Conservation (phyloP, 2,797 vertebrate genomes). For the Acanthornis magna region DNA sequence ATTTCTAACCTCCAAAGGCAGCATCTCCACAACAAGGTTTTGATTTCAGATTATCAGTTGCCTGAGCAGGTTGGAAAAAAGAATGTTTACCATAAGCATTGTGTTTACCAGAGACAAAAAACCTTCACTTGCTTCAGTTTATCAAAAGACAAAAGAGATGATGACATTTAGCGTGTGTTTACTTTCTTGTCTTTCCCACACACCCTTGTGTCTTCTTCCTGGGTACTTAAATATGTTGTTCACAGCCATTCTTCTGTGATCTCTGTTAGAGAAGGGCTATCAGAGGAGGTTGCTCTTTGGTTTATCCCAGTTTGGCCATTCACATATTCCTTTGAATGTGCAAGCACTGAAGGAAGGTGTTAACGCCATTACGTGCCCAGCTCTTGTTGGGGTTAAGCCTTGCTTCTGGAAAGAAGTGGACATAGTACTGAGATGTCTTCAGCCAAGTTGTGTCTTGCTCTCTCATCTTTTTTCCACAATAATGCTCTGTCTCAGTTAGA, state of each 20-base stretch:
- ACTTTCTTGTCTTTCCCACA: background rate
- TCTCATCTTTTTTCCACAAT: background rate
- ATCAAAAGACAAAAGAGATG: background rate
- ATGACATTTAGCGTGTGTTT: background rate
- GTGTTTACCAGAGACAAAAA: background rate
- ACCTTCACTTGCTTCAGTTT: background rate
- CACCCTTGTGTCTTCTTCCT: background rate
- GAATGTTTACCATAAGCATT: background rate
- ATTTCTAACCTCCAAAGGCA: background rate
- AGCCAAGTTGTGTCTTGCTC: background rate
- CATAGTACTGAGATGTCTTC: background rate
- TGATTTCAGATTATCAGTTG: background rate
- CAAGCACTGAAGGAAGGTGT: background rate
- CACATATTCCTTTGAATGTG: accelerated
- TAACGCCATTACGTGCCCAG: background rate
- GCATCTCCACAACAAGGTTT: background rate
- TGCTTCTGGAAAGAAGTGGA: background rate
- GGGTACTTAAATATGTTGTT: background rate
- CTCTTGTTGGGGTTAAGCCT: background rate
- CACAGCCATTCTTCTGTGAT: background rate
- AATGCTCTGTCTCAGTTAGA: background rate
- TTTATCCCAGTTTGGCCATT: background rate
- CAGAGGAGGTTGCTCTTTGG: background rate
- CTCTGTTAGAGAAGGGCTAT: background rate
- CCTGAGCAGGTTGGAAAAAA: background rate